phyloP scores from a whole-genome alignment of 2,888 invertebrate genomes.

The Acronicta aceris region DNA sequence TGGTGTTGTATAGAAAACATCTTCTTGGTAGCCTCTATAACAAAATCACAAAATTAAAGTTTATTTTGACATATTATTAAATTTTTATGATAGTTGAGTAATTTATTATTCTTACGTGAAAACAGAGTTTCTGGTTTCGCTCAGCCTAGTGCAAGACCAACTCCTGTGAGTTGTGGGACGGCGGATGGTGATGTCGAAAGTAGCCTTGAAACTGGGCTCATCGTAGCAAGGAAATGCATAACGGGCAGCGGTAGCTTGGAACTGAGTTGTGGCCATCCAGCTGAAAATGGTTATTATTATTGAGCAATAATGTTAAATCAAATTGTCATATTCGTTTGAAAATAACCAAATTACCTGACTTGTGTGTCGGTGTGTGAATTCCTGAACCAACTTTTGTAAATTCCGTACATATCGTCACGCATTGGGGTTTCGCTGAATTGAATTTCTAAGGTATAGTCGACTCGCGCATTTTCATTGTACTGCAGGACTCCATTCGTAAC shows the following conservation, averaged over 20 bases:
- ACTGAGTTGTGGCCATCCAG: constrained; percentile 92
- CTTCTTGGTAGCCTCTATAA: constrained; percentile 72
- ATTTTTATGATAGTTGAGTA: no score
- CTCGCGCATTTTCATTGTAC: constrained; percentile 58
- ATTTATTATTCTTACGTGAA: constrained; percentile 61
- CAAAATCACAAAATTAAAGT: background rate
- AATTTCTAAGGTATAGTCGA: constrained; percentile 67
- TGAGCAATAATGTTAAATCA: background rate
- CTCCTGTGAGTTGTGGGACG: constrained; percentile 84
- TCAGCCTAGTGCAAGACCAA: constrained; percentile 90
- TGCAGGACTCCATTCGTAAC: constrained; percentile 56
- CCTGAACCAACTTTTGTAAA: constrained; percentile 81
- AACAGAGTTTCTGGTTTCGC: constrained; percentile 45
- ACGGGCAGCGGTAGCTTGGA: constrained; percentile 91
- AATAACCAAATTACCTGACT: constrained; percentile 64
- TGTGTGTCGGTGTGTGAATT: constrained; percentile 55
- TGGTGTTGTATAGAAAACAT: constrained; percentile 79
- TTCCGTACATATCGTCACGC: constrained; percentile 82
- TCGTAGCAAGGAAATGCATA: constrained; percentile 94
- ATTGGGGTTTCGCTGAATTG: constrained; percentile 66
- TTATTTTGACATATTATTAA: no score
- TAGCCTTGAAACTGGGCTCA: constrained; percentile 95
- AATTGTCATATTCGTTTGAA: background rate
- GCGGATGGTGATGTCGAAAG: constrained; percentile 91
- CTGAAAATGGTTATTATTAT: constrained; percentile 70